A percentile compares a stretch with the other conserved stretches of the same genome.
These are phyloP conservation scores for Keiferia lycopersicella DNA, from an alignment of 2,888 invertebrate genomes.

Conservation along the genomic window DNA sequence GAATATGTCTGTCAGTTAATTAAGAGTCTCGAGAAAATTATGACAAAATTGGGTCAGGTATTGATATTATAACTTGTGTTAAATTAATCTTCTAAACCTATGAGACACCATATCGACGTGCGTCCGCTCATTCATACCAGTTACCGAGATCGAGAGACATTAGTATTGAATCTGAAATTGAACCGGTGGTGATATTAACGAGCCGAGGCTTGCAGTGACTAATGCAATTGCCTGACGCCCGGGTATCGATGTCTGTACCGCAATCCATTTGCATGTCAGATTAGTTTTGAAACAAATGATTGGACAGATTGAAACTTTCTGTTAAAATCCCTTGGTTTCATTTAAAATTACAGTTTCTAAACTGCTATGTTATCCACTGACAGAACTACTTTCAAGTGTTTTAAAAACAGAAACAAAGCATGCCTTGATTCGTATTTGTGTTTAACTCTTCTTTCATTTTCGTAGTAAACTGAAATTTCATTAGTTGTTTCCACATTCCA, in stretches of 20 bases:
- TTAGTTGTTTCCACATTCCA: not conserved
- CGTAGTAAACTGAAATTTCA: not conserved
- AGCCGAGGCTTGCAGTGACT: not conserved
- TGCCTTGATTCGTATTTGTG: not conserved
- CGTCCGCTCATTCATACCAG: no score
- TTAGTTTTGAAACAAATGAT: not conserved
- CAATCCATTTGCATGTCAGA: constrained; percentile 9
- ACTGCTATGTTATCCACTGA: no score
- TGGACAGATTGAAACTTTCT: not conserved
- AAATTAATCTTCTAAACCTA: not conserved
- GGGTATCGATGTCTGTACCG: not conserved
- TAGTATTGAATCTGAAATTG: not conserved
- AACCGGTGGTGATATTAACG: not conserved
- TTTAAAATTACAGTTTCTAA: no score
- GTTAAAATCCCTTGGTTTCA: not conserved
- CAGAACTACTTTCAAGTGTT: no score
- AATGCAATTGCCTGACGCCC: not conserved
- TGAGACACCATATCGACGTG: not conserved
- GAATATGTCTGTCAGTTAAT: no score
- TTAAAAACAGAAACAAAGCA: no score
- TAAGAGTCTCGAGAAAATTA: no score
- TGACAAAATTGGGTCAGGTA: no score
- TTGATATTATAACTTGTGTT: no score
- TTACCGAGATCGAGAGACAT: not conserved
- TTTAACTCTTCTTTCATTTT: not conserved